These are phyloP conservation scores for Acanthosepion esculentum DNA, from an alignment of 2,888 invertebrate genomes.

Conservation along the genomic window DNA sequence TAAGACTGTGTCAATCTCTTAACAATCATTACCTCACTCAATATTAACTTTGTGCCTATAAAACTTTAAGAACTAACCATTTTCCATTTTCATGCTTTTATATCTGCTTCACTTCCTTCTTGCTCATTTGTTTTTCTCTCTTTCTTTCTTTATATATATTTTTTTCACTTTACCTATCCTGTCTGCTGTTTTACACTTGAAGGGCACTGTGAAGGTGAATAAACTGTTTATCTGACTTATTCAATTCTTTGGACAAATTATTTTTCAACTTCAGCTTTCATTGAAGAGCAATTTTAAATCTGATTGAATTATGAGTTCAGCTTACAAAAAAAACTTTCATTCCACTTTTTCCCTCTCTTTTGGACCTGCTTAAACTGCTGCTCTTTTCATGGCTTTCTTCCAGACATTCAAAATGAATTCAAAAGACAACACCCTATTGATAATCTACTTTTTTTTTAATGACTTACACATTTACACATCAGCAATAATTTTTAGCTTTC, in stretches of 20 bases:
- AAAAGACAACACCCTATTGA: no score
- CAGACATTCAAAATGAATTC: no score
- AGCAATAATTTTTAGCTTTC: no score
- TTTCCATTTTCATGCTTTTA: constrained; percentile 1
- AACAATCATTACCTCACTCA: no score
- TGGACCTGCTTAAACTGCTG: neutral
- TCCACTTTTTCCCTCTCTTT: neutral
- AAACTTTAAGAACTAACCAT: neutral
- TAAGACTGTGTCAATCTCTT: no score
- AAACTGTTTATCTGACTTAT: constrained; percentile 8
- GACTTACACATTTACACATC: no score
- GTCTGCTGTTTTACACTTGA: neutral
- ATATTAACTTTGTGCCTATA: neutral
- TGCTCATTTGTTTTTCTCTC: neutral
- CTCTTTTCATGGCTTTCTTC: neutral
- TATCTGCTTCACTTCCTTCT: neutral
- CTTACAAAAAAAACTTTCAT: neutral
- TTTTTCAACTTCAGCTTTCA: neutral
- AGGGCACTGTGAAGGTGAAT: neutral
- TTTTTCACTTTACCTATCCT: neutral
- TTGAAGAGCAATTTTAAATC: neutral
- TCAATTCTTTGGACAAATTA: neutral
- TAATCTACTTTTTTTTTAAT: no score
- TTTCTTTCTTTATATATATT: neutral
- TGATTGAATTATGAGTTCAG: neutral